Base-by-base conservation (phyloP, 1,140 invertebrate species). In the Anthonomus grandis region DNA sequence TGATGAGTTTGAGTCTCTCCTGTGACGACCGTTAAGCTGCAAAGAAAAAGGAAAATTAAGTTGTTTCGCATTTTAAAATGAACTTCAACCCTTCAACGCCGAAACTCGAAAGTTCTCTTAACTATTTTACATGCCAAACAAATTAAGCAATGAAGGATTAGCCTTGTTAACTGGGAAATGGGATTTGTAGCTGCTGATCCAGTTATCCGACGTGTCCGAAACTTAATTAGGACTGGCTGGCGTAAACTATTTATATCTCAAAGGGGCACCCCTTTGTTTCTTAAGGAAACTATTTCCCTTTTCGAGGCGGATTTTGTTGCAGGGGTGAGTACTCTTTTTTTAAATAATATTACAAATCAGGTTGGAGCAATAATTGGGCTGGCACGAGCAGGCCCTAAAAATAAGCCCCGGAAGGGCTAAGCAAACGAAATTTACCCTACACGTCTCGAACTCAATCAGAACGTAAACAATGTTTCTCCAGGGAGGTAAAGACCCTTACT, bases 11-110 rank as follows among this genome's bases (percentile, higher is more conserved):
- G 70, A 70, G 41, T 72, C 67, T 17, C 76, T 60, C 21, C 75
- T 60, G 60, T 76, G 75, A 58, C 75, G 66, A 39, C 71, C 77
- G 50, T 76, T 79, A 1, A 71, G 41, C 72, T 74, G 57, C 36
- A 57, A 58, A 48, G 51, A 48, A 48, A 10, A 42, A 23, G n/a
- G 9, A 45, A 2, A 3, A n/a, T 2, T n/a, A n/a, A n/a, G n/a
- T n/a, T n/a, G n/a, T n/a, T n/a, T n/a, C n/a, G n/a, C n/a, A n/a
- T n/a, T n/a, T n/a, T n/a, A n/a, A n/a, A n/a, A n/a, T n/a, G n/a
- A n/a, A n/a, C n/a, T n/a, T n/a, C n/a, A n/a, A n/a, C n/a, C n/a
- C n/a, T n/a, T n/a, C n/a, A n/a, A n/a, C n/a, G n/a, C n/a, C n/a
- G n/a, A n/a, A n/a, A n/a, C n/a, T n/a, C n/a, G n/a, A n/a, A n/a